A percentile compares a stretch with the other conserved stretches of the same genome.
Conservation (phyloP, 2,797 vertebrate genomes). For the Columba guinea region DNA sequence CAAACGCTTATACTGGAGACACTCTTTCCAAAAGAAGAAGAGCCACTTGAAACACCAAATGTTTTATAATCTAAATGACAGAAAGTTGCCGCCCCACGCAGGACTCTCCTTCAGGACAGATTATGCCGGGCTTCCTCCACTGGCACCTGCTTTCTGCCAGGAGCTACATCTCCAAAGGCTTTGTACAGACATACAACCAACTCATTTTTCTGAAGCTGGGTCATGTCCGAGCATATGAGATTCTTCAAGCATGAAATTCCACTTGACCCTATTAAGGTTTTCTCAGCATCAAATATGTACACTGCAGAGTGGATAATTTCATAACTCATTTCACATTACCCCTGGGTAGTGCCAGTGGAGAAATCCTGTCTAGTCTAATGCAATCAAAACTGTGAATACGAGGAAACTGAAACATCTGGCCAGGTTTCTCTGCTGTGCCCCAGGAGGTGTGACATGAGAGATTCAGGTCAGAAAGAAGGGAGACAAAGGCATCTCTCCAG, state of each 20-base stretch:
- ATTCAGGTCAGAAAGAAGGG: neutral
- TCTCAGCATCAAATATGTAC: constrained; percentile 61
- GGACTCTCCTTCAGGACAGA: neutral
- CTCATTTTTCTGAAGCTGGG: constrained; percentile 73
- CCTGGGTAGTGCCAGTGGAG: constrained; percentile 63
- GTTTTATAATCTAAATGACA: neutral
- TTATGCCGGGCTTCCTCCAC: neutral
- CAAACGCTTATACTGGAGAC: neutral
- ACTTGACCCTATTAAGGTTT: constrained; percentile 77
- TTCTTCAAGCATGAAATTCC: constrained; percentile 78
- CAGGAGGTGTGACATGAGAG: neutral
- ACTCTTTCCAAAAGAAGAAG: neutral
- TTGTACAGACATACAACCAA: constrained; percentile 53
- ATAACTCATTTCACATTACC: constrained; percentile 75
- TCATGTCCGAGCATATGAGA: constrained; percentile 74
- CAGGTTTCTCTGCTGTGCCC: neutral
- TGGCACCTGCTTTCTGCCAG: constrained; percentile 11
- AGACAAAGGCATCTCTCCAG: neutral
- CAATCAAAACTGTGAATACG: constrained; percentile 44
- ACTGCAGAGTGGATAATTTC: constrained; percentile 71
- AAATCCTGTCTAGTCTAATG: constrained; percentile 64
- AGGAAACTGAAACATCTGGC: constrained; percentile 59
- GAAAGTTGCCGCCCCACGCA: neutral
- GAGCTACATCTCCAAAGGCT: constrained; percentile 61
- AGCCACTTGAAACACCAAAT: neutral